Percentiles rank a stretch among this genome's conserved stretches.
These are phyloP conservation scores for Megaustenia siamemsis DNA, from an alignment of 2,888 invertebrate species.

Conservation along the genomic window DNA sequence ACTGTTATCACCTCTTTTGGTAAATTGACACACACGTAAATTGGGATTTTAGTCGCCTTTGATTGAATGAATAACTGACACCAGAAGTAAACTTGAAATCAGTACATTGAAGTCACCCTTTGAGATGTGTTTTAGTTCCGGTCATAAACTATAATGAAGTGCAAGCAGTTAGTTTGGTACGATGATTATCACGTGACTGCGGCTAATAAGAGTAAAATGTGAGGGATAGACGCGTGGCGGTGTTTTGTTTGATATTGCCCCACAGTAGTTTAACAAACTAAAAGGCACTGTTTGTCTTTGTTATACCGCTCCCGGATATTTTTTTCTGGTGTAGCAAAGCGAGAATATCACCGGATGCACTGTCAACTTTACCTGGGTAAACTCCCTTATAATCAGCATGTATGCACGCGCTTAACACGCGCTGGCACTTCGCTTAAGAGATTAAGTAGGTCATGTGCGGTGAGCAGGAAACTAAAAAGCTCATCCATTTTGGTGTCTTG, in stretches of 20 bases:
- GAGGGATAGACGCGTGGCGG: constrained; percentile 18
- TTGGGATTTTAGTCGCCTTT: too few relatives aligned
- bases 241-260: constrained; percentile 33
- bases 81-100: too few relatives aligned
- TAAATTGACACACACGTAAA: too few relatives aligned
- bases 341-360: constrained; percentile 33
- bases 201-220: too few relatives aligned
- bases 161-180: too few relatives aligned
- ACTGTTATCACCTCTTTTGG: too few relatives aligned
- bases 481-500: neutral
- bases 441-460: constrained; percentile 48
- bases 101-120: too few relatives aligned
- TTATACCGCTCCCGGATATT: neutral
- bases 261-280: constrained; percentile 22
- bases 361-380: constrained; percentile 42
- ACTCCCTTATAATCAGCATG: constrained; percentile 31
- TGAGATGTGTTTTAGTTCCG: too few relatives aligned
- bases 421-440: constrained; percentile 29
- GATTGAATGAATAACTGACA: too few relatives aligned
- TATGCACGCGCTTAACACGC: constrained; percentile 25
- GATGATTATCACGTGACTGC: too few relatives aligned
- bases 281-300: neutral
- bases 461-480: constrained; percentile 9
- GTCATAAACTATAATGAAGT: too few relatives aligned
- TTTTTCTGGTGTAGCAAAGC: constrained; percentile 29